Conservation (phyloP, 2,888 invertebrate species). For the Hemistola chrysoprasaria region DNA sequence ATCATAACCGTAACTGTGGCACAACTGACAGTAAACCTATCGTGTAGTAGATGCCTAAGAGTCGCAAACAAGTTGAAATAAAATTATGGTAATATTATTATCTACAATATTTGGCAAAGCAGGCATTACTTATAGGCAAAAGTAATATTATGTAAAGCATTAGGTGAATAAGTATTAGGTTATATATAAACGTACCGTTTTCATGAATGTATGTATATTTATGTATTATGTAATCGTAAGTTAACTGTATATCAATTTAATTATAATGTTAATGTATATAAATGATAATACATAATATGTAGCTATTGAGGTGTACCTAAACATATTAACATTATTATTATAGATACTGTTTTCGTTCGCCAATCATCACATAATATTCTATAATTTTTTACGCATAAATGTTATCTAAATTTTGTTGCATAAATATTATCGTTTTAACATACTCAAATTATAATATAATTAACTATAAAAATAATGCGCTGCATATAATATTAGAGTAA, state of each 20-base stretch:
- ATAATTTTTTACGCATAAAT: not conserved
- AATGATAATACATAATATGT: slow-evolving; percentile 15
- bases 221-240: no score
- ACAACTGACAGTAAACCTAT: no score
- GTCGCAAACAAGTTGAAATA: no score
- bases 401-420: slow-evolving; percentile 3
- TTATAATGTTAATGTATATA: slow-evolving; percentile 12
- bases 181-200: slow-evolving; percentile 1
- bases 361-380: slow-evolving; percentile 1
- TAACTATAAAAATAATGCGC: slow-evolving; percentile 35
- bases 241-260: slow-evolving; percentile 12
- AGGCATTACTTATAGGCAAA: no score
- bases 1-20: no score
- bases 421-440: not conserved
- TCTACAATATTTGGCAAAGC: no score
- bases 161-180: no score
- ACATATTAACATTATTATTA: not conserved
- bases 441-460: slow-evolving; percentile 29
- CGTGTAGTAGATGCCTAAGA: no score
- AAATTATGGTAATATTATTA: no score
- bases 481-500: slow-evolving; percentile 44
- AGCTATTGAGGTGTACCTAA: slow-evolving; percentile 20
- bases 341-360: slow-evolving; percentile 1
- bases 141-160: no score
- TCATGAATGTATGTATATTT: slow-evolving; percentile 3